Conservation (phyloP, 1,140 invertebrate species). For the Delia radicum region DNA sequence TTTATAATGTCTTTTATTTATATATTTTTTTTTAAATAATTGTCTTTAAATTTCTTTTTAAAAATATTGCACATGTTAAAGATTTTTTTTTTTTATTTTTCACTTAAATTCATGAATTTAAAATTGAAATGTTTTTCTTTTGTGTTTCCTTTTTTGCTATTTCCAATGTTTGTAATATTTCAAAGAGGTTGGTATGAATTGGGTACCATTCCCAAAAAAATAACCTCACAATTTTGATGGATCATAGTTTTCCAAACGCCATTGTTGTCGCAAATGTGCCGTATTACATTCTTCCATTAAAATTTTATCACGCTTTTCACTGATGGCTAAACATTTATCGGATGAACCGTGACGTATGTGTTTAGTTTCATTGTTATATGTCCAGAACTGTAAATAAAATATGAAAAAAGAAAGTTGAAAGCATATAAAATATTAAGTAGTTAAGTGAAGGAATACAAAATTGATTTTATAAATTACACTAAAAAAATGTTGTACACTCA, state of each 20-base stretch:
- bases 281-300: conserved; percentile 79
- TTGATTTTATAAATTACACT: no score
- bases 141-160: no score
- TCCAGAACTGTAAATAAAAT: conserved; percentile 49
- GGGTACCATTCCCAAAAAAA: conserved; percentile 51
- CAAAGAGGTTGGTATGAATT: conserved; percentile 36
- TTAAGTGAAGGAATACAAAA: no score
- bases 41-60: no score
- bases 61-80: conserved; percentile 15
- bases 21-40: not conserved
- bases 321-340: conserved; percentile 85
- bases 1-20: conserved; percentile 1
- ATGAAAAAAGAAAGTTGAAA: no score
- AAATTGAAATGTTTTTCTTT: no score
- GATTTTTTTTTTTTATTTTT: not conserved
- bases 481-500: no score
- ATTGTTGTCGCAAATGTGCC: conserved; percentile 67
- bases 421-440: no score
- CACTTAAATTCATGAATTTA: no score
- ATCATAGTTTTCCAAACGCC: conserved; percentile 87
- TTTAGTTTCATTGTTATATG: conserved; percentile 62
- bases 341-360: conserved; percentile 83
- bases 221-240: conserved; percentile 65
- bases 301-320: conserved; percentile 76
- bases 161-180: conserved; percentile 25